Base-by-base conservation (phyloP, 2,113 vertebrate species). In the Siniperca knerii region DNA sequence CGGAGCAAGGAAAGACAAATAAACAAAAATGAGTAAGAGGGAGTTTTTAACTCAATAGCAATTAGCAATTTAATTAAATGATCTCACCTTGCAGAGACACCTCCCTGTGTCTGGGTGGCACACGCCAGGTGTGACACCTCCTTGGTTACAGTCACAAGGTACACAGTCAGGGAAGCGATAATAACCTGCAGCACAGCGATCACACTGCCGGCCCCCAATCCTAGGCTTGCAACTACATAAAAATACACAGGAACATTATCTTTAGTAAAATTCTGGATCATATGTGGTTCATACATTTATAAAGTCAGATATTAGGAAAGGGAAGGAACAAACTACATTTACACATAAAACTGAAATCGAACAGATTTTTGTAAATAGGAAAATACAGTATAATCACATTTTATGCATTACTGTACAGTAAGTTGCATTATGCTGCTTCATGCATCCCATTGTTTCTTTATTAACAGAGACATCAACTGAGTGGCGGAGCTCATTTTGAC, bases 1-100 rank as follows among this genome's bases (percentile, higher is more conserved):
- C 61, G 87, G 58, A 82, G 44, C 6, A 20, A 48, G 29, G 35
- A 23, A 33, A 69, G 21, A 55, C 8, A 57, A 62, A 33, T n/a
- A 73, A 4, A 79, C 13, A 23, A 10, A n/a, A 70, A 46, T 23
- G 29, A 68, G 40, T 7, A 29, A 37, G 8, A 50, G 18, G 33
- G 29, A 46, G 60, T 58, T 35, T 74, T 64, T 6, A 61, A 60
- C 58, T n/a, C 25, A 23, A 29, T 29, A 29, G 29, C 29, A 29
- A 29, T 29, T 29, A 29, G 21, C 42, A 44, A 6, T 40, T 40
- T 13, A 6, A 61, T 65, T 29, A 48, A 21, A 25, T 35, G 15
- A 29, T 42, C 85, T 86, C 87, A 99, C 98, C 97, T 98, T 99
- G 93, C 98, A 99, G 87, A 98, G 95, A 88, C 98, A 99, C 87